Percentiles rank a stretch among this genome's conserved stretches.
Conservation (phyloP, 2,797 vertebrate species). For the Centroberyx gerrardi region DNA sequence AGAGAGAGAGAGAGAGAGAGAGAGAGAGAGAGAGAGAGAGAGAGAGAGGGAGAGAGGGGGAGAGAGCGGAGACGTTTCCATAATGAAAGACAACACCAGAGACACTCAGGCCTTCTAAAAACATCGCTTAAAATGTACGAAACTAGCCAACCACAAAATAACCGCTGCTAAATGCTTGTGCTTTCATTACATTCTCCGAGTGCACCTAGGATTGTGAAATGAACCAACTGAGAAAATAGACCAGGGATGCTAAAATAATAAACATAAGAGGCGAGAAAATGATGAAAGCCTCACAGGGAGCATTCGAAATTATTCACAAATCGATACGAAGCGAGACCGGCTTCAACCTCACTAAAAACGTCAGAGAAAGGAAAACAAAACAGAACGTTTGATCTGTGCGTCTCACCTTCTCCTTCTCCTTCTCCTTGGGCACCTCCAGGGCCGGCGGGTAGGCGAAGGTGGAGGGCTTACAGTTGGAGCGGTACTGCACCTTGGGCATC, state of each 20-base stretch:
- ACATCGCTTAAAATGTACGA: conserved; percentile 47
- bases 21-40: no score
- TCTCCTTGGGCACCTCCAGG: conserved; percentile 98
- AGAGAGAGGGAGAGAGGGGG: not conserved
- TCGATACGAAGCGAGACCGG: conserved; percentile 40
- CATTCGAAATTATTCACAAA: conserved; percentile 58
- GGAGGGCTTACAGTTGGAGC: conserved; percentile 99
- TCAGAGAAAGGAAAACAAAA: conserved; percentile 39
- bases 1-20: no score
- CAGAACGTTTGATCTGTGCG: conserved; percentile 2
- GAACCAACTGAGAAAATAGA: conserved; percentile 41
- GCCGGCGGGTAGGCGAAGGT: conserved; percentile 98
- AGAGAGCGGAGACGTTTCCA: conserved; percentile 46
- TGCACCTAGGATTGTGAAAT: conserved; percentile 37
- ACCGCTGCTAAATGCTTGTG: conserved; percentile 24
- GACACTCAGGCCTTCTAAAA: conserved; percentile 57
- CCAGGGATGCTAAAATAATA: conserved; percentile 55
- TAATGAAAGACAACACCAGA: conserved; percentile 57
- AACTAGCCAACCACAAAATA: conserved; percentile 57
- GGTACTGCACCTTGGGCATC: conserved; percentile 99
- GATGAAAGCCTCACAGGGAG: conserved; percentile 27
- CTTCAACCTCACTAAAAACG: conserved; percentile 42
- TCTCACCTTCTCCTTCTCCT: conserved; percentile 98
- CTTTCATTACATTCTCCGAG: conserved; percentile 30
- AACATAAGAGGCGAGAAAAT: conserved; percentile 28